Evolutionary conservation across 1,140 invertebrate species (phyloP).

Genomic region (Caenorhabditis briggsae): DNA sequence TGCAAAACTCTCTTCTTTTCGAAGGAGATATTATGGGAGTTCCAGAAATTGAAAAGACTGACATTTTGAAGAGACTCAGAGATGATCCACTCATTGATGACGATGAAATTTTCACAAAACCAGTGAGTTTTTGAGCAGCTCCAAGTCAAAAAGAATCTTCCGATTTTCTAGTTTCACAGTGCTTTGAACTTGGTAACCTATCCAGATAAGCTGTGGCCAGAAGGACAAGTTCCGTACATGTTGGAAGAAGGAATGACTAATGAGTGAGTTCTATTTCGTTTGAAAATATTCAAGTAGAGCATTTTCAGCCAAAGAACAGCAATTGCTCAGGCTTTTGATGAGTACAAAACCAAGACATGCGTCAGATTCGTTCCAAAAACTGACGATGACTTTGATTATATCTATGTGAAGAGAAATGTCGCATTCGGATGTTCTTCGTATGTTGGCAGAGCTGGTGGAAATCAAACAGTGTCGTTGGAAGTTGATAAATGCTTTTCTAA

Average conservation of each 20-base stretch:
- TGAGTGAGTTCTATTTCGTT: slow-evolving; percentile 63
- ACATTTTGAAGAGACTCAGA: slow-evolving; percentile 41
- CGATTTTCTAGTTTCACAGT: slow-evolving; percentile 74
- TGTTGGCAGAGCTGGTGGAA: slow-evolving; percentile 76
- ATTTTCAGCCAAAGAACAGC: slow-evolving; percentile 76
- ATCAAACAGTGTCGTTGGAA: slow-evolving; percentile 77
- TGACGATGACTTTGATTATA: slow-evolving; percentile 75
- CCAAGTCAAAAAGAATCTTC: background rate
- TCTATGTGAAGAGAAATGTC: slow-evolving; percentile 77
- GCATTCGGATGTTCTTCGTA: slow-evolving; percentile 77
- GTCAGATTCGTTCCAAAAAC: slow-evolving; percentile 75
- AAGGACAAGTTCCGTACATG: slow-evolving; percentile 75
- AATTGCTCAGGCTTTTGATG: slow-evolving; percentile 77
- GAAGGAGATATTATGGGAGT: slow-evolving; percentile 77
- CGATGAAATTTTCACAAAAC: slow-evolving; percentile 71
- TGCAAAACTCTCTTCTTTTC: slow-evolving; percentile 76
- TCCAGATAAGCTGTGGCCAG: slow-evolving; percentile 75
- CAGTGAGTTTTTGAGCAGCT: slow-evolving; percentile 61
- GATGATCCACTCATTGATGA: slow-evolving; percentile 63
- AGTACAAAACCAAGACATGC: slow-evolving; percentile 77
- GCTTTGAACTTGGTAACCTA: slow-evolving; percentile 76
- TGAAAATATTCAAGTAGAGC: background rate
- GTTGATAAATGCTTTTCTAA: slow-evolving; percentile 78
- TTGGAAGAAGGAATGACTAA: slow-evolving; percentile 77
- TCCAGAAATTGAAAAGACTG: slow-evolving; percentile 63